Percentiles rank a stretch among this genome's conserved stretches.
Conservation (phyloP, 2,888 invertebrate species). For the Oeneis ivallda region DNA sequence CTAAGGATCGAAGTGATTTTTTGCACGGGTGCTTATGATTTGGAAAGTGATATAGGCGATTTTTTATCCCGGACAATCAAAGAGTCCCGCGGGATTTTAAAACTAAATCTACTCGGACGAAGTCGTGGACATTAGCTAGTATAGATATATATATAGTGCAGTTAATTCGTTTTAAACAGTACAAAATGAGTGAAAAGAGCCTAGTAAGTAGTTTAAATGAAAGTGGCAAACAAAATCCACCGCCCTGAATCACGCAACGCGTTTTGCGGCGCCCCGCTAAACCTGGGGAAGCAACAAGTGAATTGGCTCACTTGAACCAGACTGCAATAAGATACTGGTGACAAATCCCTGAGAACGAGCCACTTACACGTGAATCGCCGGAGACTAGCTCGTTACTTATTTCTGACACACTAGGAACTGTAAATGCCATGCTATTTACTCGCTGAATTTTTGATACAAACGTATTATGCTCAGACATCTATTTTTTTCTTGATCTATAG, state of each 20-base stretch:
- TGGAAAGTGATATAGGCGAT: too few relatives aligned
- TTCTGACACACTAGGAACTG: neutral
- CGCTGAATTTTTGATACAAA: too few relatives aligned
- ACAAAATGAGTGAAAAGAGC: neutral
- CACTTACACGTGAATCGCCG: neutral
- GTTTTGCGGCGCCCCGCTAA: slow-evolving; percentile 48
- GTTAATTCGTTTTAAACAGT: too few relatives aligned
- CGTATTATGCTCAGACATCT: too few relatives aligned
- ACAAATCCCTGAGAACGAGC: slow-evolving; percentile 38
- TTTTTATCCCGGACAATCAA: too few relatives aligned
- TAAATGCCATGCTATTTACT: neutral
- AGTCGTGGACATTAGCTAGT: too few relatives aligned
- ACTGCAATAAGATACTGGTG: slow-evolving; percentile 57
- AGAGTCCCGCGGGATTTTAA: too few relatives aligned
- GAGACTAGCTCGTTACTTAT: slow-evolving; percentile 11
- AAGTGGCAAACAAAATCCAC: slow-evolving; percentile 24
- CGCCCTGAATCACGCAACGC: slow-evolving; percentile 36
- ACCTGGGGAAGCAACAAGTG: slow-evolving; percentile 61
- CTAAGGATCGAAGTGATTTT: too few relatives aligned
- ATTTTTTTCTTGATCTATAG: too few relatives aligned
- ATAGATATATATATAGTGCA: too few relatives aligned
- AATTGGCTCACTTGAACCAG: slow-evolving; percentile 55
- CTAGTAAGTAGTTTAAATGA: slow-evolving; percentile 3
- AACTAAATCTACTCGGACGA: too few relatives aligned
- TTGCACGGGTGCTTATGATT: too few relatives aligned